Conservation (phyloP, 2,113 vertebrate genomes). For the Urocolius indicus region DNA sequence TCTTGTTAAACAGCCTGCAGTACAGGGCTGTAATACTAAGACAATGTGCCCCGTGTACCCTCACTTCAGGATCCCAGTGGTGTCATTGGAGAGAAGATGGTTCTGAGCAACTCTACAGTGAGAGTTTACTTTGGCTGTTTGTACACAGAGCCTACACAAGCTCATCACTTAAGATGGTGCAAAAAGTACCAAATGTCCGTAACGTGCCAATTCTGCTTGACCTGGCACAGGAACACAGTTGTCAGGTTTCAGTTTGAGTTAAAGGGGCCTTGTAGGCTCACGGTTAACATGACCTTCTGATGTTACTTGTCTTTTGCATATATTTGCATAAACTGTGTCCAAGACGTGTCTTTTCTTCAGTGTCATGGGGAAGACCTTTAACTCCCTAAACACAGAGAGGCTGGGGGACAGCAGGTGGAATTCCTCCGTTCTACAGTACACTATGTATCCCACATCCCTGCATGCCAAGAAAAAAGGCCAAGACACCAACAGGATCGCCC, state of each 20-base stretch:
- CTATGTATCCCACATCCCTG: rapidly evolving
- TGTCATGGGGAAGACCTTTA: rapidly evolving
- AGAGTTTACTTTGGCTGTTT: not conserved
- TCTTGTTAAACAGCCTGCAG: not conserved
- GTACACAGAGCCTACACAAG: not conserved
- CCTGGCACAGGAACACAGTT: rapidly evolving
- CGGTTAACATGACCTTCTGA: not conserved
- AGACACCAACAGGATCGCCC: too few species aligned
- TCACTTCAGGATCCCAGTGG: not conserved
- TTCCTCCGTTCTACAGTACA: too few species aligned
- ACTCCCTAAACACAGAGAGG: not conserved
- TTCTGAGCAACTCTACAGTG: not conserved
- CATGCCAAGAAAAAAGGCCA: too few species aligned
- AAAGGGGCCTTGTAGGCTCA: not conserved
- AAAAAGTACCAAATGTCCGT: not conserved
- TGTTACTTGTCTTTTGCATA: not conserved
- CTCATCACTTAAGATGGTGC: not conserved
- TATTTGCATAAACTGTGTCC: not conserved
- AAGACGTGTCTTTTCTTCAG: rapidly evolving
- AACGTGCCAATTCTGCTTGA: not conserved
- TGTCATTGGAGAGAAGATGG: not conserved
- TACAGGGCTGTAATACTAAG: not conserved
- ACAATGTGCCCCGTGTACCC: rapidly evolving
- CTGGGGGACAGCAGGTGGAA: not conserved
- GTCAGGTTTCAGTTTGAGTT: not conserved